A percentile compares a stretch with the other conserved stretches of the same genome.
phyloP scores from a whole-genome alignment of 2,888 invertebrate genomes.

The Lottia scabra region DNA sequence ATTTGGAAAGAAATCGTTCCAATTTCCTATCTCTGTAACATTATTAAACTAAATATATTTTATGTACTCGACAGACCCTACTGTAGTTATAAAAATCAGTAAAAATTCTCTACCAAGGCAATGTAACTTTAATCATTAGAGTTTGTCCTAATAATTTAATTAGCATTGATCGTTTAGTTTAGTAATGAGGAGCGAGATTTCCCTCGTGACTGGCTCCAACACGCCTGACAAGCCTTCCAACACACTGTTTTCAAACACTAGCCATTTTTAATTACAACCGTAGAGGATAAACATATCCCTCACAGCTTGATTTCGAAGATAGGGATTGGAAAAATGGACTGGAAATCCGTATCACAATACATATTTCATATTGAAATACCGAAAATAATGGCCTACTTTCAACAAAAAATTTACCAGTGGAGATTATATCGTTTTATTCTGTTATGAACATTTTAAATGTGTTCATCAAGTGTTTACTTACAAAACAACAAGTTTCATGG shows the following conservation, averaged over 20 bases:
- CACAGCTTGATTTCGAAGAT: slow-evolving; percentile 17
- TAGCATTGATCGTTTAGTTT: slow-evolving; percentile 40
- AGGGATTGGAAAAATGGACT: neutral
- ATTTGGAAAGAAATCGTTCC: too few species aligned
- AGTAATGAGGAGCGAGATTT: slow-evolving; percentile 42
- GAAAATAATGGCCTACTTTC: too few species aligned
- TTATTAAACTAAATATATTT: too few species aligned
- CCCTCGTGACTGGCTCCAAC: slow-evolving; percentile 38
- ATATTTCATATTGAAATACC: too few species aligned
- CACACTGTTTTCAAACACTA: slow-evolving; percentile 25
- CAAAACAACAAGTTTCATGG: too few species aligned
- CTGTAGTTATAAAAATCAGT: too few species aligned
- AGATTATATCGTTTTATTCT: too few species aligned
- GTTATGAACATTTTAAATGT: too few species aligned
- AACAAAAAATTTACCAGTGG: too few species aligned
- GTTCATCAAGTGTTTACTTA: too few species aligned
- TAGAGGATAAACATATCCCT: slow-evolving; percentile 23
- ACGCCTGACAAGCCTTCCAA: slow-evolving; percentile 26
- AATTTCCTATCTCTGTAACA: too few species aligned
- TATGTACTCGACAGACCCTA: too few species aligned
- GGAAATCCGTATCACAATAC: neutral
- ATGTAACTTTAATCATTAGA: slow-evolving; percentile 45
- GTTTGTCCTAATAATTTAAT: slow-evolving; percentile 42
- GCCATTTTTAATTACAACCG: slow-evolving; percentile 29
- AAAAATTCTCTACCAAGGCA: slow-evolving; percentile 8